Conservation (phyloP, 2,888 invertebrate genomes). For the Aleiodes testaceus region DNA sequence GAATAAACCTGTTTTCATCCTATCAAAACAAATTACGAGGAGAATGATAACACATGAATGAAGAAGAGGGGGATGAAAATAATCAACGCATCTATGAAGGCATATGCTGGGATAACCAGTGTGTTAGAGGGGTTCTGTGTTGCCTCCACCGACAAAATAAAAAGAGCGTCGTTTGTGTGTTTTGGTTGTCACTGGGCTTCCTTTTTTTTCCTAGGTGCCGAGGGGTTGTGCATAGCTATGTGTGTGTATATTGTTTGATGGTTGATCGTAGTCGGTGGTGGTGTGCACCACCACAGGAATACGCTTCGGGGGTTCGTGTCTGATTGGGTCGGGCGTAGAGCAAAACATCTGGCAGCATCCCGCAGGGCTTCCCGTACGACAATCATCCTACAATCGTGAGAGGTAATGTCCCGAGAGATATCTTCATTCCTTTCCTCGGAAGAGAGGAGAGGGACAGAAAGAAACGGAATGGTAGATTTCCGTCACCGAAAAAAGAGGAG, state of each 20-base stretch:
- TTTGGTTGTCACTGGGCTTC: constrained; percentile 43
- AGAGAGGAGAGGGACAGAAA: constrained; percentile 14
- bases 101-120: constrained; percentile 67
- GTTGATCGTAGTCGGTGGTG: constrained; percentile 66
- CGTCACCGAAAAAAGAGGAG: constrained; percentile 46
- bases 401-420: constrained; percentile 71
- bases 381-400: constrained; percentile 71
- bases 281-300: constrained; percentile 50
- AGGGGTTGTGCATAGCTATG: constrained; percentile 56
- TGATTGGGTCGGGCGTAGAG: constrained; percentile 70
- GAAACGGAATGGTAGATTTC: constrained; percentile 21
- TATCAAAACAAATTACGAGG: constrained; percentile 18
- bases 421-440: constrained; percentile 63
- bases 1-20: constrained; percentile 17
- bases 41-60: not conserved
- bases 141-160: constrained; percentile 36
- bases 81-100: constrained; percentile 67
- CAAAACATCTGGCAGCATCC: constrained; percentile 73
- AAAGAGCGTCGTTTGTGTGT: constrained; percentile 44
- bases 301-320: constrained; percentile 68
- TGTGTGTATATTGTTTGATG: constrained; percentile 69
- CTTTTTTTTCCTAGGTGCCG: constrained; percentile 35
- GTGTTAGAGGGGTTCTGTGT: constrained; percentile 20
- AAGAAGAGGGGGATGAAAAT: constrained; percentile 49
- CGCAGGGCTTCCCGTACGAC: constrained; percentile 71